Evolutionary conservation across 2,888 invertebrate genomes (phyloP), one percentile per base, ranked within the genome.

Genomic region (Bombylius major): DNA sequence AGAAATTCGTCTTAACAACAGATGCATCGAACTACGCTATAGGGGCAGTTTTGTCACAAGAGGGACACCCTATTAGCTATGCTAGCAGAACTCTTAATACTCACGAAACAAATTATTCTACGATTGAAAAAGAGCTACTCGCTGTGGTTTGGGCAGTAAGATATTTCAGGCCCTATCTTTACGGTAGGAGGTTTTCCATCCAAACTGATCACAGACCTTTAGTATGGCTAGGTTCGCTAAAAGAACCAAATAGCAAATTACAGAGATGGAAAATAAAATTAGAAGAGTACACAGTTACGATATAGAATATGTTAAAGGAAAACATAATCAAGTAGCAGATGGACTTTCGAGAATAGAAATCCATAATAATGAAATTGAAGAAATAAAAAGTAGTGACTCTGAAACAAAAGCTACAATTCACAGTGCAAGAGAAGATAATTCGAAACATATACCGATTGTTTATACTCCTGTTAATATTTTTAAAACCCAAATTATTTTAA

Each of bases 181-280:
- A 50, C 45, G 60, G 59, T 5, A 55, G 54, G 45, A 58, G 54
- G 48, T 60, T 57, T 48, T 31, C 47, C 5, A 46, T 61, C 0
- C 48, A 53, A 5, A 62, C 57, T 1, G 59, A 61, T 39, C 61
- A 62, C 32, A 42, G n/a, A n/a, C n/a, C n/a, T n/a, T n/a, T n/a
- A n/a, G 49, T 61, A 5, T 73, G 70, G 68, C 53, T 72, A 0
- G 66, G 69, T 63, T 65, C 60, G 1, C 48, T 70, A 0, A 71
- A 71, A 61, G 69, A 72, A 31, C 70, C 70, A 1, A 68, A 66
- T 39, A 66, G 67, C 0, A 64, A 69, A 58, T 58, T 71, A 12
- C 67, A 64, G 11, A 50, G 71, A 6, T 73, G 70, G 71, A 58
- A 66, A 50, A 23, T 50, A 9, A 55, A 50, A 51, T 44, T 55